phyloP scores from a whole-genome alignment of 2,888 invertebrate species.

The Ormia ochracea region DNA sequence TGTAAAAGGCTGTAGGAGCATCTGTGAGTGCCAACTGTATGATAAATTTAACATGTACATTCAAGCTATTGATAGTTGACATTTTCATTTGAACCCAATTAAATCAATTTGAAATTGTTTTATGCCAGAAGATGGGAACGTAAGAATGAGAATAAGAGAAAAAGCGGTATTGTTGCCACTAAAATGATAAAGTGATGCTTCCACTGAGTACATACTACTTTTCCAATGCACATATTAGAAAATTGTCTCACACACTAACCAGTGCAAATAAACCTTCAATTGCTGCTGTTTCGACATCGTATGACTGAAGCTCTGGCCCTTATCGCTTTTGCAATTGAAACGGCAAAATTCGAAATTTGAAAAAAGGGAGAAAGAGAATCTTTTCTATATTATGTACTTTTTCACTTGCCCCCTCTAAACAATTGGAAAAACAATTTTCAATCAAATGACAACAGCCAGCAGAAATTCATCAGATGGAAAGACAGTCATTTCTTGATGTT shows the following conservation, averaged over 20 bases:
- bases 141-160: slow-evolving; percentile 13
- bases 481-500: slow-evolving; percentile 49
- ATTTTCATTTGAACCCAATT: slow-evolving; percentile 74
- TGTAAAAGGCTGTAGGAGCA: background rate
- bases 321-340: slow-evolving; percentile 26
- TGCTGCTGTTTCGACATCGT: background rate
- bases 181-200: slow-evolving; percentile 42
- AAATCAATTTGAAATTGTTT: slow-evolving; percentile 66
- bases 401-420: slow-evolving; percentile 31
- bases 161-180: slow-evolving; percentile 34
- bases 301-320: slow-evolving; percentile 4
- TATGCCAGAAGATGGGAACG: slow-evolving; percentile 30
- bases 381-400: slow-evolving; percentile 3
- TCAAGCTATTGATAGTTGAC: slow-evolving; percentile 68
- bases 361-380: background rate
- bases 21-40: background rate
- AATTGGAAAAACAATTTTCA: slow-evolving; percentile 59
- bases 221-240: slow-evolving; percentile 1
- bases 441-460: slow-evolving; percentile 57
- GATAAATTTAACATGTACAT: background rate
- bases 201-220: background rate
- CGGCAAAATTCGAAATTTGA: slow-evolving; percentile 2
- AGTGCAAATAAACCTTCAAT: background rate
- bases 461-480: slow-evolving; percentile 61
- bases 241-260: slow-evolving; percentile 7